Conservation (phyloP, 1,140 invertebrate species). For the Akabosia matsudoensis region DNA sequence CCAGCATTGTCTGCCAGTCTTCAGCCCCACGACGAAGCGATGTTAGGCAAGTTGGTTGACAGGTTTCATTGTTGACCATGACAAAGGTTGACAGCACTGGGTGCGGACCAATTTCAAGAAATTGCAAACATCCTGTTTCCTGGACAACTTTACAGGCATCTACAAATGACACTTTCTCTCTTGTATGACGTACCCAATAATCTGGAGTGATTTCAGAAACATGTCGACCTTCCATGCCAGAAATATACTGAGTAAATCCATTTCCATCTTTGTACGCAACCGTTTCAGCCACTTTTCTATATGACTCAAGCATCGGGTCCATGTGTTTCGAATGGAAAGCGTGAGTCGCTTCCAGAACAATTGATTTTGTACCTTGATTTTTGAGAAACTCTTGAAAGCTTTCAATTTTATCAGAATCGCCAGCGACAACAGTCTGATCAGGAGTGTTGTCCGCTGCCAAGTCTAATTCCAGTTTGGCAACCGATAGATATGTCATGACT, state of each 20-base stretch:
- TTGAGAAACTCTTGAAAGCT: background rate
- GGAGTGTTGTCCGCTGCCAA: background rate
- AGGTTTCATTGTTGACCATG: background rate
- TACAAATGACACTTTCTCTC: too few relatives aligned
- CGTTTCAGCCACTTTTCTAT: background rate
- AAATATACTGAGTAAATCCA: background rate
- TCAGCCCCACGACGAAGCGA: background rate
- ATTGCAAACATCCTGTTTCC: too few relatives aligned
- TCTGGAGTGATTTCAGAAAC: background rate
- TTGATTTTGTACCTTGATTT: background rate
- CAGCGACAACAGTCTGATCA: background rate
- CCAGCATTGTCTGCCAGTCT: conserved; percentile 12
- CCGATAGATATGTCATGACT: background rate
- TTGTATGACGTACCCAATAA: background rate
- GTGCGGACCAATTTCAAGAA: too few relatives aligned
- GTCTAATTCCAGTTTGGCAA: background rate
- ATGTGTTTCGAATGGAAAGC: background rate
- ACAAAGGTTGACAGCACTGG: too few relatives aligned
- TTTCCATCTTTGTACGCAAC: background rate
- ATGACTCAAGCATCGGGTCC: background rate
- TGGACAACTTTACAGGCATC: too few relatives aligned
- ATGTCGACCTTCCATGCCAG: background rate
- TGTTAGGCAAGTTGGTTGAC: background rate
- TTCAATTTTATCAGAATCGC: background rate
- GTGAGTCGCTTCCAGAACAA: background rate